A percentile compares a stretch with the other conserved stretches of the same genome.
Evolutionary conservation across 2,113 vertebrate species (phyloP).

Genomic region (Deroptyus accipitrinus): DNA sequence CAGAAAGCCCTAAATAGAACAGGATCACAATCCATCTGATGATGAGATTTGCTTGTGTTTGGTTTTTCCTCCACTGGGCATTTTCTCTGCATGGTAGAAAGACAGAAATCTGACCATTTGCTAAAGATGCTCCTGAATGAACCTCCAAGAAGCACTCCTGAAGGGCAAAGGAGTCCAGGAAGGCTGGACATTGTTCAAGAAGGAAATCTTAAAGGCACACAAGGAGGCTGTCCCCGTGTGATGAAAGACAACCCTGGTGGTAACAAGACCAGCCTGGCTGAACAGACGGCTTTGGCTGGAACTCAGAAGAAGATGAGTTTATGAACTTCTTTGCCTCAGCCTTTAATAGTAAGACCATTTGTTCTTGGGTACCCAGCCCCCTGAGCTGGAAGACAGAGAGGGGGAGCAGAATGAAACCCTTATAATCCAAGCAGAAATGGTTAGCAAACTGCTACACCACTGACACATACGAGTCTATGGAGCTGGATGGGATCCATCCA

Average conservation of each 20-base stretch:
- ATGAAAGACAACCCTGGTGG: accelerated
- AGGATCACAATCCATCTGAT: neutral
- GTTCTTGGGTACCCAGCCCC: too few relatives aligned
- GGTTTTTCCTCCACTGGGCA: accelerated
- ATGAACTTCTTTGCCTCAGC: neutral
- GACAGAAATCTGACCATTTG: neutral
- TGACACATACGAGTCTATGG: neutral
- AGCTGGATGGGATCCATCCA: neutral
- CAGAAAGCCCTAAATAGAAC: neutral
- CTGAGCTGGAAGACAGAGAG: neutral
- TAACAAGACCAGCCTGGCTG: neutral
- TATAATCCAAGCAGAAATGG: neutral
- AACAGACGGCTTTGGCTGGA: neutral
- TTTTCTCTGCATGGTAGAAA: neutral
- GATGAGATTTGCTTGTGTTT: neutral
- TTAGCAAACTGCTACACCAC: neutral
- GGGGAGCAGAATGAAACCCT: neutral
- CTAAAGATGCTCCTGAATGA: neutral
- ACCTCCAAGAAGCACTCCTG: neutral
- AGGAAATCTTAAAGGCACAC: neutral
- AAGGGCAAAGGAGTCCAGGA: neutral
- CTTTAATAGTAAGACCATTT: neutral
- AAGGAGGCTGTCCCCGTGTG: neutral
- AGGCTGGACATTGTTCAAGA: neutral
- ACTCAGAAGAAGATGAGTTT: neutral